phyloP scores from a whole-genome alignment of 2,797 vertebrate genomes.

The Astyanax mexicanus region DNA sequence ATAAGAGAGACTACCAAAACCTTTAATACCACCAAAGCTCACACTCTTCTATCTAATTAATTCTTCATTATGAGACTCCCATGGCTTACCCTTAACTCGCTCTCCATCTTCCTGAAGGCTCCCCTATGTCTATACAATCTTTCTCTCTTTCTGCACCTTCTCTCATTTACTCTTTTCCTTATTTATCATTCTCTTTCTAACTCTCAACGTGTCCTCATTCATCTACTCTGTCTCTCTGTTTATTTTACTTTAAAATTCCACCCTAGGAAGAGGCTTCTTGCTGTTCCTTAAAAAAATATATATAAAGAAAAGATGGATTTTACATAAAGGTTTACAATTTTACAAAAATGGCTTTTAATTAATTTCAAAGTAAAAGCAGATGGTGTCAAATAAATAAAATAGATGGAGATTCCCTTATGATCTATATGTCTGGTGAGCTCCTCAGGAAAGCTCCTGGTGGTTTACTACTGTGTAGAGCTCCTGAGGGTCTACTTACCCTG shows the following conservation, averaged over 20 bases:
- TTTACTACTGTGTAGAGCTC: no score
- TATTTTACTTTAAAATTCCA: background rate
- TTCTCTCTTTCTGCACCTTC: constrained; percentile 7
- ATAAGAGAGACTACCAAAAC: background rate
- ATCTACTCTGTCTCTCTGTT: background rate
- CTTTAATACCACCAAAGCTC: constrained; percentile 53
- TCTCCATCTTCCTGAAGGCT: no score
- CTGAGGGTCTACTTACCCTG: no score
- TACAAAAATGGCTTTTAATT: no score
- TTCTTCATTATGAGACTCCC: constrained; percentile 47
- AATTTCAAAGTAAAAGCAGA: no score
- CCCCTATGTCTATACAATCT: no score
- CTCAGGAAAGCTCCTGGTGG: no score
- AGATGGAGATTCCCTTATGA: no score
- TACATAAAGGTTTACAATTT: background rate
- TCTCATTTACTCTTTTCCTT: background rate
- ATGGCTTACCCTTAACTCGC: background rate
- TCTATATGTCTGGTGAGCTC: no score
- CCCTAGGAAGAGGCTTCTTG: background rate
- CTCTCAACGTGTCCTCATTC: background rate
- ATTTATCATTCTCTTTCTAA: background rate
- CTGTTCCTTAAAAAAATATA: background rate
- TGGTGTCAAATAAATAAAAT: no score
- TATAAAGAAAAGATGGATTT: background rate
- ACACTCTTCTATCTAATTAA: constrained; percentile 59